Percentiles rank a stretch among this genome's conserved stretches.
These are phyloP conservation scores for Coreoperca whiteheadi DNA, from an alignment of 2,113 vertebrate genomes.

Conservation along the genomic window DNA sequence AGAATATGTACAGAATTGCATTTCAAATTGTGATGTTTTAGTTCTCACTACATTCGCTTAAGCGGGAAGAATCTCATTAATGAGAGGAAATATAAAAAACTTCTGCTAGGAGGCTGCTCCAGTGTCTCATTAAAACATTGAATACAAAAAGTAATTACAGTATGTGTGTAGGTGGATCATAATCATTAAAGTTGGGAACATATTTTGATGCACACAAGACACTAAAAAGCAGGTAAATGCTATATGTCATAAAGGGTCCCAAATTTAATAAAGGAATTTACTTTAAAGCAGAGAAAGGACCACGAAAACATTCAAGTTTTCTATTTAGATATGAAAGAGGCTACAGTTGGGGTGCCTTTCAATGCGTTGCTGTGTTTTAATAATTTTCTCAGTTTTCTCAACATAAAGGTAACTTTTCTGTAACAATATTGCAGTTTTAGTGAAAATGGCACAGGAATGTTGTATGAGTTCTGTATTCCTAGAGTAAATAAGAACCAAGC, in stretches of 20 bases:
- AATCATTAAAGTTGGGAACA: constrained; percentile 52
- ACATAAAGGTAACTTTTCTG: not conserved
- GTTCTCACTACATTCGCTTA: not conserved
- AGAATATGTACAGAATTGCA: constrained; percentile 9
- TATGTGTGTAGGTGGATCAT: constrained; percentile 44
- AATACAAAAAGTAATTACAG: constrained; percentile 63
- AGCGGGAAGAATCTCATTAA: constrained; percentile 33
- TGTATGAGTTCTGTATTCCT: not conserved
- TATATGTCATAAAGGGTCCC: not conserved
- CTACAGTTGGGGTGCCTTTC: not conserved
- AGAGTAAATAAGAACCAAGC: not conserved
- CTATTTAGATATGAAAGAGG: not conserved
- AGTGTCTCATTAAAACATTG: constrained; percentile 34
- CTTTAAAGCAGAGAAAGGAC: not conserved
- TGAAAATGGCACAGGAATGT: not conserved
- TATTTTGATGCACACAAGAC: constrained; percentile 16
- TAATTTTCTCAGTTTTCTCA: not conserved
- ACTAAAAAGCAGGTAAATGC: constrained; percentile 13
- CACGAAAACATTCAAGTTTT: not conserved
- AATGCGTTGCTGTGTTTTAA: not conserved
- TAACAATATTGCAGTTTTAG: not conserved
- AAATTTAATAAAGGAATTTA: not conserved
- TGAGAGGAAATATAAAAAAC: not conserved
- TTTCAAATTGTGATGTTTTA: constrained; percentile 9
- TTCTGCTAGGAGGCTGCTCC: constrained; percentile 12